phyloP scores from a whole-genome alignment of 1,140 invertebrate species.

The Mamestra configurata region DNA sequence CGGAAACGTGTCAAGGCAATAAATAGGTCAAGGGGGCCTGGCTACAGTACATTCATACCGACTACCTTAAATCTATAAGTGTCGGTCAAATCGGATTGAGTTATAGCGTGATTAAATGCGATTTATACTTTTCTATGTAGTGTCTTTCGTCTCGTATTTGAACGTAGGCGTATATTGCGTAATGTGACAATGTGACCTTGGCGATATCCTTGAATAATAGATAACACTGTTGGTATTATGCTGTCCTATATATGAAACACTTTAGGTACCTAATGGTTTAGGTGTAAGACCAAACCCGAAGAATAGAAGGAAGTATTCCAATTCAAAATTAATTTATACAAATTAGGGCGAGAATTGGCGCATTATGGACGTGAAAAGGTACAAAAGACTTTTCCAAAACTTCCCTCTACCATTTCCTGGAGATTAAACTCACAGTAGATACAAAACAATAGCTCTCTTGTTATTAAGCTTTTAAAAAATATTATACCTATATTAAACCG shows the following conservation, averaged over 20 bases:
- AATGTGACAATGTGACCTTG: no score
- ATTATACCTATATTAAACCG: neutral
- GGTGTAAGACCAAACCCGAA: neutral
- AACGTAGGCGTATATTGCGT: no score
- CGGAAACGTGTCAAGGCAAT: constrained; percentile 65
- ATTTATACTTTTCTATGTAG: neutral
- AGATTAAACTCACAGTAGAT: no score
- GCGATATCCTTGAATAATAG: neutral
- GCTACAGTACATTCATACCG: constrained; percentile 14
- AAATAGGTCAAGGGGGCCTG: constrained; percentile 62
- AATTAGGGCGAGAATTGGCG: neutral
- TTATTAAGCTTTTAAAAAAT: neutral
- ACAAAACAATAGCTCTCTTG: no score
- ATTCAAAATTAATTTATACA: neutral
- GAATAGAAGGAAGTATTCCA: neutral
- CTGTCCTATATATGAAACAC: neutral
- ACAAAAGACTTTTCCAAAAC: neutral
- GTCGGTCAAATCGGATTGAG: constrained; percentile 30
- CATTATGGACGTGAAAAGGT: neutral
- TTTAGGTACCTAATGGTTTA: no score
- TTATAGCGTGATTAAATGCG: constrained; percentile 9
- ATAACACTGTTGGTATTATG: no score
- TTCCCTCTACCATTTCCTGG: no score
- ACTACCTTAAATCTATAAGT: constrained; percentile 54
- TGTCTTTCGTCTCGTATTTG: no score